These are phyloP conservation scores for Hemistola chrysoprasaria DNA, from an alignment of 2,888 invertebrate genomes.

Conservation along the genomic window DNA sequence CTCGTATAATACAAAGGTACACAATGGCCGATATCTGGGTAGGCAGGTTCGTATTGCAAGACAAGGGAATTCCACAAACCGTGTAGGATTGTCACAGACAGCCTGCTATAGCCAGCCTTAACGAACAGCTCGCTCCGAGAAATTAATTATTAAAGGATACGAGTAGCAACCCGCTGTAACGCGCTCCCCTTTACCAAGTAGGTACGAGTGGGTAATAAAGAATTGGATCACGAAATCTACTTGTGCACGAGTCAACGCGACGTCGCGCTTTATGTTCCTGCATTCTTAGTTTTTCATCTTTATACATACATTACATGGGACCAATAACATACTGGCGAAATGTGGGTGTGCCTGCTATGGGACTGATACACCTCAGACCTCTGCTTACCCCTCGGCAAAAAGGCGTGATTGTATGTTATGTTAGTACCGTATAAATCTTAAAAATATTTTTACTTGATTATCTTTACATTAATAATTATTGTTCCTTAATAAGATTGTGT, in stretches of 20 bases:
- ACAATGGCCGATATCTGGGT: constrained; percentile 13
- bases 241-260: constrained; percentile 1
- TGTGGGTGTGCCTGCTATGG: too few species aligned
- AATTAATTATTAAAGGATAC: constrained; percentile 31
- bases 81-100: constrained; percentile 20
- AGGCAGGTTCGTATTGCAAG: constrained; percentile 10
- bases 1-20: not conserved
- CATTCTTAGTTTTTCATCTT: too few species aligned
- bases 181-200: constrained; percentile 22
- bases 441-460: too few species aligned
- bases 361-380: too few species aligned
- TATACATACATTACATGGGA: too few species aligned
- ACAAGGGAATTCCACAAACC: constrained; percentile 14
- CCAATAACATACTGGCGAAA: too few species aligned
- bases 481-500: too few species aligned
- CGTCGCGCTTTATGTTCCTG: too few species aligned
- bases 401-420: too few species aligned
- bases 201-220: constrained; percentile 20
- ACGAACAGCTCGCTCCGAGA: constrained; percentile 23
- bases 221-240: constrained; percentile 19
- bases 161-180: constrained; percentile 19
- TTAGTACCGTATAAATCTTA: too few species aligned
- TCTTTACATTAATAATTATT: too few species aligned
- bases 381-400: too few species aligned
- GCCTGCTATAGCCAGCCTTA: constrained; percentile 19